These are phyloP conservation scores for Ageneiosus marmoratus DNA, from an alignment of 2,113 vertebrate genomes.

Conservation along the genomic window DNA sequence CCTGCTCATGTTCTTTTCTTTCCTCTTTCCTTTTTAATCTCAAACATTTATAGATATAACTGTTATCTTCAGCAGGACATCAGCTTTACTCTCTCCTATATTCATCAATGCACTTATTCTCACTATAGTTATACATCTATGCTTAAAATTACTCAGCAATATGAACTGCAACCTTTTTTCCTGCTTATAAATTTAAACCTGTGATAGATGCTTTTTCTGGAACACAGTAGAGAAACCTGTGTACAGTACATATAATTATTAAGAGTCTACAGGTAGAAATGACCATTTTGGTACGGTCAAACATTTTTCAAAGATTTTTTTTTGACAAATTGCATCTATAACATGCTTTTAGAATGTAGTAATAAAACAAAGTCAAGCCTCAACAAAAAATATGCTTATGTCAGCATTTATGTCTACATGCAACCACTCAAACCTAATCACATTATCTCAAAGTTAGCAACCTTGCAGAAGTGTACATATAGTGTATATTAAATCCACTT, in stretches of 20 bases:
- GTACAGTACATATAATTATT: not conserved
- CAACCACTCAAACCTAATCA: not conserved
- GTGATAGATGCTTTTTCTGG: not conserved
- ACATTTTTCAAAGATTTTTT: not conserved
- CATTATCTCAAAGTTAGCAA: not conserved
- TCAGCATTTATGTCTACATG: not conserved
- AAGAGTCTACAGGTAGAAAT: not conserved
- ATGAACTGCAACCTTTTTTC: not conserved
- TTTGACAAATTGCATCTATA: not conserved
- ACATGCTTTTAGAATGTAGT: not conserved
- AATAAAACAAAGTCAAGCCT: not conserved
- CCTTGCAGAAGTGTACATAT: not conserved
- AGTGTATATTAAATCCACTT: not conserved
- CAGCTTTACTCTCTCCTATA: slow-evolving; percentile 1
- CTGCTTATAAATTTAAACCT: not conserved
- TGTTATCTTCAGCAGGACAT: slow-evolving; percentile 53
- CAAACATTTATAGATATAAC: slow-evolving; percentile 61
- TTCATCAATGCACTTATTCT: slow-evolving; percentile 12
- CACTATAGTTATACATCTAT: not conserved
- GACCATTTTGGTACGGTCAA: not conserved
- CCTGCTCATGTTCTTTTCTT: slow-evolving; percentile 38
- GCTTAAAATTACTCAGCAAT: not conserved
- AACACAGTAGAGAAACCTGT: not conserved
- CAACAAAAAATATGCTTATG: not conserved
- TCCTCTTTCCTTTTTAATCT: slow-evolving; percentile 46